Conservation (phyloP, 2,888 invertebrate genomes). For the Acrobasis repandana region DNA sequence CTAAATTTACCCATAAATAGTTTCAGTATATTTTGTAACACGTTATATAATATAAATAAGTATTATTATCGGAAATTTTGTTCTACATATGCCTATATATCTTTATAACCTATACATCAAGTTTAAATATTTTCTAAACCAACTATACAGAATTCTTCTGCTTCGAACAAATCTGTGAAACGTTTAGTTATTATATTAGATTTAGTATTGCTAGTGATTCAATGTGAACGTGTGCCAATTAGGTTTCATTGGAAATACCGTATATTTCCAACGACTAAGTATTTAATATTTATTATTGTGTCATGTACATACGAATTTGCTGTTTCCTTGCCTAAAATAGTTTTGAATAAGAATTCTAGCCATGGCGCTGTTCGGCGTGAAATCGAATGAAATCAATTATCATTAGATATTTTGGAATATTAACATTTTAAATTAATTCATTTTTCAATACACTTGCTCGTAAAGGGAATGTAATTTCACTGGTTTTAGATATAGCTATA, state of each 20-base stretch:
- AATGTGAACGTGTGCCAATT: slow-evolving; percentile 83
- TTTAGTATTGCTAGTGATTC: slow-evolving; percentile 80
- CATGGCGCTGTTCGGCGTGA: not conserved
- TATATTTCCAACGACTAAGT: slow-evolving; percentile 53
- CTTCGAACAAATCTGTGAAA: slow-evolving; percentile 52
- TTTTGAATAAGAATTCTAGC: slow-evolving; percentile 35
- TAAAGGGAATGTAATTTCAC: too few species aligned
- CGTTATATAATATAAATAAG: too few species aligned
- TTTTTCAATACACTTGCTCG: too few species aligned
- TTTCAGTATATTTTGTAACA: too few species aligned
- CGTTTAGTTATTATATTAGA: slow-evolving; percentile 64
- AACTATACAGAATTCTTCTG: slow-evolving; percentile 27
- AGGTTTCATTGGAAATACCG: slow-evolving; percentile 57
- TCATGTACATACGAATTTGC: slow-evolving; percentile 59
- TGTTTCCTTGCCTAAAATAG: slow-evolving; percentile 43
- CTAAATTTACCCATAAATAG: too few species aligned
- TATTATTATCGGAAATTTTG: too few species aligned
- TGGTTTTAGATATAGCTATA: too few species aligned
- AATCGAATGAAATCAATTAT: slow-evolving; percentile 3
- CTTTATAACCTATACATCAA: too few species aligned
- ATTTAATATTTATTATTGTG: slow-evolving; percentile 70
- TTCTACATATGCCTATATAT: too few species aligned
- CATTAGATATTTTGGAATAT: not conserved
- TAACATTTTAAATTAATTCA: not conserved
- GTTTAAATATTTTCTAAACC: too few species aligned